These are phyloP conservation scores for Lasiurus borealis DNA, from an alignment of 2,113 vertebrate species.

Conservation along the genomic window DNA sequence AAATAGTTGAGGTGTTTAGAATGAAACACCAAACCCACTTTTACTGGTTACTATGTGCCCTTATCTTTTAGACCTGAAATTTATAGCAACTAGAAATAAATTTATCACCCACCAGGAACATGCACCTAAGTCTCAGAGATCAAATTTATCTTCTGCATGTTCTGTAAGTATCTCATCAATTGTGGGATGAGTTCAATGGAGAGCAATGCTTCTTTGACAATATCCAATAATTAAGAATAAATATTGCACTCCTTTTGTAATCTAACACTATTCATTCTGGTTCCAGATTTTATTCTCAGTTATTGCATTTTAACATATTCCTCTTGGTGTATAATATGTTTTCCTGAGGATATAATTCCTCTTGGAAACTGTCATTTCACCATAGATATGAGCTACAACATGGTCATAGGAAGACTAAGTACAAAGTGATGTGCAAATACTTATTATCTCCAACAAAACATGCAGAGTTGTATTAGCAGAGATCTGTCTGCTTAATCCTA, in stretches of 20 bases:
- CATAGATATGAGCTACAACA: background rate
- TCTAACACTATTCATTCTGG: background rate
- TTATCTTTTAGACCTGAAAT: constrained; percentile 68
- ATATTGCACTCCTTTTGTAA: background rate
- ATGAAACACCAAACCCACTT: constrained; percentile 24
- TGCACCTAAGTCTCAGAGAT: background rate
- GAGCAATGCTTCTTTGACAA: constrained; percentile 16
- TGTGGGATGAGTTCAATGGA: background rate
- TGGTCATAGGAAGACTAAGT: background rate
- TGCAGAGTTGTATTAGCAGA: background rate
- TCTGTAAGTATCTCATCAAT: background rate
- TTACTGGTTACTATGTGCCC: background rate
- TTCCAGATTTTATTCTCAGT: background rate
- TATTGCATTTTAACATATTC: background rate
- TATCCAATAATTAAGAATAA: background rate
- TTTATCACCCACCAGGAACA: background rate
- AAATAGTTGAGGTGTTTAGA: constrained; percentile 61
- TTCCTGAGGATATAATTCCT: background rate
- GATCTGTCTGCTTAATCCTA: background rate
- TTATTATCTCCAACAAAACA: background rate
- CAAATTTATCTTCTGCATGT: constrained; percentile 48
- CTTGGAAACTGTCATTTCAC: background rate
- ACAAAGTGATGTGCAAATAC: background rate
- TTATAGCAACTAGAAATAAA: constrained; percentile 63
- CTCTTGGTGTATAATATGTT: background rate